Conservation (phyloP, 1,140 invertebrate species). For the Parasteatoda tepidariorum region DNA sequence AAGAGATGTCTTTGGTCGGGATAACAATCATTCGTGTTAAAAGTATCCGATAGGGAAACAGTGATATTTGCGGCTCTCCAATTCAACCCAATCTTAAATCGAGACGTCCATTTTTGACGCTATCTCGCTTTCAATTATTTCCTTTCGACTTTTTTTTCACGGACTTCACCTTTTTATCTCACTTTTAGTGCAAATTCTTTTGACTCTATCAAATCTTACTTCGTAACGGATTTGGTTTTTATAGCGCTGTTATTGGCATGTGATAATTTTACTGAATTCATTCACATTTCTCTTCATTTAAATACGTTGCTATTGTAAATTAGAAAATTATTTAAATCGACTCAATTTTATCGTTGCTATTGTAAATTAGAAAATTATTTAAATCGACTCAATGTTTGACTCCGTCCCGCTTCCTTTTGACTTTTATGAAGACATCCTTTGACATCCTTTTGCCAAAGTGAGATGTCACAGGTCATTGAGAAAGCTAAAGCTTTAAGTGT, state of each 20-base stretch:
- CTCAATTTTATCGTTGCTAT: no score
- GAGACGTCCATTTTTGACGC: neutral
- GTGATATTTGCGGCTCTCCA: conserved; percentile 40
- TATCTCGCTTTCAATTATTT: conserved; percentile 38
- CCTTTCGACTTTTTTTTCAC: neutral
- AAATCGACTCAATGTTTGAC: no score
- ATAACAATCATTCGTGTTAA: conserved; percentile 56
- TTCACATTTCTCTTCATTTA: no score
- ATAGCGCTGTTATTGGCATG: no score
- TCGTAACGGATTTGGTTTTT: no score
- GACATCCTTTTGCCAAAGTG: conserved; percentile 50
- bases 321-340: no score
- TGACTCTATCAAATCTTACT: no score
- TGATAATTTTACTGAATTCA: no score
- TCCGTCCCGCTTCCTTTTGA: no score
- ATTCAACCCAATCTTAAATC: conserved; percentile 29
- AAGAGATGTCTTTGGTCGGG: conserved; percentile 1
- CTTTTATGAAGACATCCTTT: conserved; percentile 52
- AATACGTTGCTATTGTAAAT: no score
- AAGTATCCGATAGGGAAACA: conserved; percentile 19
- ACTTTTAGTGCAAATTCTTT: no score
- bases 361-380: no score
- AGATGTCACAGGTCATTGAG: conserved; percentile 58
- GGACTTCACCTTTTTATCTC: neutral
- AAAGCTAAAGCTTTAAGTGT: conserved; percentile 47